These are phyloP conservation scores for Delphinapterus leucas DNA, from an alignment of 2,113 vertebrate genomes.

Conservation along the genomic window DNA sequence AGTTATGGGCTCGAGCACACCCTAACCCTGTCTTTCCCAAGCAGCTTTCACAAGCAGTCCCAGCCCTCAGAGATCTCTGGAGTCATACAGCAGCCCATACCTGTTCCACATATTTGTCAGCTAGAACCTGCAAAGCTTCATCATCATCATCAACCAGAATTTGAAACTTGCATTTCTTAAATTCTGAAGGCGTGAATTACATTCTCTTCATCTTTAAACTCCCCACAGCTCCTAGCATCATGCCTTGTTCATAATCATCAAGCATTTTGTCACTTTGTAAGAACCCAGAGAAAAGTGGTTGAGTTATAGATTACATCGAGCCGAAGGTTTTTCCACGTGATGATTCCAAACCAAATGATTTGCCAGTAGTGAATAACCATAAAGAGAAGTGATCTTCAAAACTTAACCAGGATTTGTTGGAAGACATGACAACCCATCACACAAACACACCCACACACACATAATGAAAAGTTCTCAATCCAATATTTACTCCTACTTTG, in stretches of 20 bases:
- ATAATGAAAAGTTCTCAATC: background rate
- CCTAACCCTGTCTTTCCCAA: background rate
- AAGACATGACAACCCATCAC: background rate
- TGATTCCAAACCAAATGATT: background rate
- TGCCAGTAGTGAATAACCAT: background rate
- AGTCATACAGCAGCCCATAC: background rate
- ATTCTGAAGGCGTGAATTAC: background rate
- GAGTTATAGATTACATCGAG: background rate
- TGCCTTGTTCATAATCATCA: background rate
- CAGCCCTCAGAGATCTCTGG: background rate
- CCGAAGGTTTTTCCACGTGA: background rate
- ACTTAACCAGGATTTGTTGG: background rate
- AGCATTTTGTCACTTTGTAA: conserved; percentile 27
- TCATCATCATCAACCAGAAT: background rate
- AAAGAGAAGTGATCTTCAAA: background rate
- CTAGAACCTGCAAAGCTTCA: background rate
- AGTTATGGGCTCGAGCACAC: background rate
- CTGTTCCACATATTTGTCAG: background rate
- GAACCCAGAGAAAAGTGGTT: background rate
- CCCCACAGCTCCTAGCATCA: background rate
- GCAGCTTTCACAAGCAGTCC: background rate
- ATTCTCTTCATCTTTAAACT: conserved; percentile 25
- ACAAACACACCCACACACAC: background rate
- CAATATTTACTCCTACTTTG: background rate
- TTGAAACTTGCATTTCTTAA: conserved; percentile 12